phyloP scores from a whole-genome alignment of 2,888 invertebrate species.

The Sericinus montela region DNA sequence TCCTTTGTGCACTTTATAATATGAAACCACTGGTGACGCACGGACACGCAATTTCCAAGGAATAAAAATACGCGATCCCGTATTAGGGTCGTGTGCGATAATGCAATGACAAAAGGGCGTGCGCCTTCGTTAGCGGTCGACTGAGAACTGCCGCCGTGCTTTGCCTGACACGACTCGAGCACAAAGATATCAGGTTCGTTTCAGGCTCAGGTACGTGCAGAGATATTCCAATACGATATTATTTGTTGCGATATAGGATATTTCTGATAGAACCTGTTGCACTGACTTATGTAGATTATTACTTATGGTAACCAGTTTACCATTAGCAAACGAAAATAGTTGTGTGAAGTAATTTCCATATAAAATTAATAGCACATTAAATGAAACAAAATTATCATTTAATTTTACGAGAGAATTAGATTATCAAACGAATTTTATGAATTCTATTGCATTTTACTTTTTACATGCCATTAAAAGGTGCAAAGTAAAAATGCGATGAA shows the following conservation, averaged over 20 bases:
- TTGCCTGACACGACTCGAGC: constrained; percentile 23
- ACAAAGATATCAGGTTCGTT: constrained; percentile 50
- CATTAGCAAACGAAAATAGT: no score
- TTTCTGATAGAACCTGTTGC: constrained; percentile 25
- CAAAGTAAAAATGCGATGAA: no score
- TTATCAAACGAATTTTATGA: no score
- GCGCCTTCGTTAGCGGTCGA: constrained; percentile 53
- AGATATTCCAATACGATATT: constrained; percentile 37
- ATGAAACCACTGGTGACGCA: constrained; percentile 30
- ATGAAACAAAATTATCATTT: no score
- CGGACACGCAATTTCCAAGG: constrained; percentile 57
- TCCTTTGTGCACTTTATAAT: constrained; percentile 34
- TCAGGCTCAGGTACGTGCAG: constrained; percentile 51
- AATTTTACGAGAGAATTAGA: no score
- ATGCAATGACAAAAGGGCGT: constrained; percentile 51
- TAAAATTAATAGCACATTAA: no score
- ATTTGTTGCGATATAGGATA: constrained; percentile 45
- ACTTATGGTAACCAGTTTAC: no score
- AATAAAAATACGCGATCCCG: constrained; percentile 52
- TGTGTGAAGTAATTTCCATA: no score
- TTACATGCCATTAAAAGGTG: no score
- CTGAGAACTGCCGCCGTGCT: constrained; percentile 55
- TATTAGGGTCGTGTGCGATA: constrained; percentile 50
- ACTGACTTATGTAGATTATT: background rate
- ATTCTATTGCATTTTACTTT: no score